phyloP scores from a whole-genome alignment of 2,888 invertebrate genomes.

The Hanleya hanleyi region DNA sequence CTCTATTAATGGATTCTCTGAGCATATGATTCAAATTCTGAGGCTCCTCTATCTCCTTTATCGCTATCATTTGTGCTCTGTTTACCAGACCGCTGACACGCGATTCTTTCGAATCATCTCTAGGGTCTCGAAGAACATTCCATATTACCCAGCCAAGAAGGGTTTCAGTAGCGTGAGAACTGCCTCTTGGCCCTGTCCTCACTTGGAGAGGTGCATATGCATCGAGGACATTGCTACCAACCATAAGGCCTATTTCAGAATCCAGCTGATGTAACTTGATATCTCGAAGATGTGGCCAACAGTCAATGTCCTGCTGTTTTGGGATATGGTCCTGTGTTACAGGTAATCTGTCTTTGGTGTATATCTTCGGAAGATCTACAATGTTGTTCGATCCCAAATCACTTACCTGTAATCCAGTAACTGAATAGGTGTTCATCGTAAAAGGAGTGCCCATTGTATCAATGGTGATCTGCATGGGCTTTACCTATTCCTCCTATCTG shows the following conservation, averaged over 20 bases:
- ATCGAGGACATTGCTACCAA: constrained; percentile 20
- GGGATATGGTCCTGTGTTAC: too few species aligned
- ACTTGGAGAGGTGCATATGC: constrained; percentile 24
- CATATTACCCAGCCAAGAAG: constrained; percentile 25
- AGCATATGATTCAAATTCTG: not conserved
- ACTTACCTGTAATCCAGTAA: not conserved
- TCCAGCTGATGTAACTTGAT: too few species aligned
- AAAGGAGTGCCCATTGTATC: not conserved
- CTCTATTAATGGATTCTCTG: constrained; percentile 22
- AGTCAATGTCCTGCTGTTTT: not conserved
- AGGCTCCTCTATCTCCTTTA: constrained; percentile 6
- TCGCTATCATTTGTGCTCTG: constrained; percentile 5
- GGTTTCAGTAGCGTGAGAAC: constrained; percentile 23
- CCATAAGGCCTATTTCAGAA: constrained; percentile 15
- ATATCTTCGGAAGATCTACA: not conserved
- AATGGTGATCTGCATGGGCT: not conserved
- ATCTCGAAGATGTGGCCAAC: not conserved
- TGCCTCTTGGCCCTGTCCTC: constrained; percentile 17
- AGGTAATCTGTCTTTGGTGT: not conserved
- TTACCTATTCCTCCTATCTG: not conserved
- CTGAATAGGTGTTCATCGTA: not conserved
- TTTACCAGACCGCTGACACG: too few species aligned
- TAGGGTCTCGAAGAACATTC: constrained; percentile 11
- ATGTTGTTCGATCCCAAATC: not conserved
- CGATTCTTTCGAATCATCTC: too few species aligned